Conservation (phyloP, 2,113 vertebrate species). For the Pontoporia blainvillei region DNA sequence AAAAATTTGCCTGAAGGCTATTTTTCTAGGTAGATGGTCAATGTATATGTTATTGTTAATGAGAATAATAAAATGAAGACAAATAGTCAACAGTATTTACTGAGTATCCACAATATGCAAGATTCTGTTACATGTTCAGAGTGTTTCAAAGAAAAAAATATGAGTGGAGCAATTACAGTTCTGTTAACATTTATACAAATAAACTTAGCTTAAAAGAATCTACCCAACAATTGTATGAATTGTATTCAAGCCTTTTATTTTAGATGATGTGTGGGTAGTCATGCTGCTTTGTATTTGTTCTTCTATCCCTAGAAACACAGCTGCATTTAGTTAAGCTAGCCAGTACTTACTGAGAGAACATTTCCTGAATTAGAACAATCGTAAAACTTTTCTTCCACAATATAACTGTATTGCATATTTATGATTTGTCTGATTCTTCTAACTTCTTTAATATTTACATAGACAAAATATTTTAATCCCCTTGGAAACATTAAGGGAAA, state of each 20-base stretch:
- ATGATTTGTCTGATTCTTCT: background rate
- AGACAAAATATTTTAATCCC: background rate
- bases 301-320: background rate
- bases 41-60: background rate
- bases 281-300: background rate
- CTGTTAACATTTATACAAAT: background rate
- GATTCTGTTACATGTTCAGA: background rate
- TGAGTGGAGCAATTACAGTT: background rate
- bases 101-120: background rate
- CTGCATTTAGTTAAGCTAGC: background rate
- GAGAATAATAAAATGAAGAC: background rate
- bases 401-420: background rate
- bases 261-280: background rate
- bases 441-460: background rate
- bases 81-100: background rate
- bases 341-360: background rate
- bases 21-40: background rate
- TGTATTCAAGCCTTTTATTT: background rate
- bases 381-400: background rate
- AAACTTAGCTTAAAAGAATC: background rate
- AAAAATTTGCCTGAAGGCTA: background rate
- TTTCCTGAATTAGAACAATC: background rate
- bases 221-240: background rate
- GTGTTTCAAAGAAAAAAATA: background rate
- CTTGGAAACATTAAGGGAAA: background rate